Evolutionary conservation across 1,140 invertebrate genomes (phyloP).

Genomic region (Apis cerana): DNA sequence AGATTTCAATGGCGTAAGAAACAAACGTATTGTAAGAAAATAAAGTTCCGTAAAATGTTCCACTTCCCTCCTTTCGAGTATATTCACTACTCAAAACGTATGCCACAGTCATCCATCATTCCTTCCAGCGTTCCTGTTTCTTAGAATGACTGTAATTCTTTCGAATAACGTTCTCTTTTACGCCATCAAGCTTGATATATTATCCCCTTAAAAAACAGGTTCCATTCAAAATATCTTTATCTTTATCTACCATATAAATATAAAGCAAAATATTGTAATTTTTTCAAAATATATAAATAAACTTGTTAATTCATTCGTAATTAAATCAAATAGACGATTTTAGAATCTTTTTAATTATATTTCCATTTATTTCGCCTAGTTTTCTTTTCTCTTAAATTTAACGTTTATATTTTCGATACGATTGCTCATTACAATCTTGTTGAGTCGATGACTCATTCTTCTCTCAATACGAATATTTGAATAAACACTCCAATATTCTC

Average conservation of each 20-base stretch:
- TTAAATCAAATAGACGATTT: too few species aligned
- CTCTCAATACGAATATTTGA: too few species aligned
- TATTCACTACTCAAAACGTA: not conserved
- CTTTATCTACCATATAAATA: not conserved
- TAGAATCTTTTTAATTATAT: too few species aligned
- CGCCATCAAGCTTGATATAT: conserved; percentile 19
- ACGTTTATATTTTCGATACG: too few species aligned
- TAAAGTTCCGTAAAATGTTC: conserved; percentile 19
- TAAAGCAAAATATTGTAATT: too few species aligned
- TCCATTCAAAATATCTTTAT: not conserved
- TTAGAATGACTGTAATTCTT: not conserved
- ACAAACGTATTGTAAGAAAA: not conserved
- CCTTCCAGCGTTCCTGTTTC: not conserved
- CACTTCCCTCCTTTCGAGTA: conserved; percentile 22
- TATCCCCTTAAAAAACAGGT: not conserved
- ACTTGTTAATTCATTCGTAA: too few species aligned
- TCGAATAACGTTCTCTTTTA: conserved; percentile 24
- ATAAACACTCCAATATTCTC: too few species aligned
- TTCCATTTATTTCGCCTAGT: too few species aligned
- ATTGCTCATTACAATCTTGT: too few species aligned
- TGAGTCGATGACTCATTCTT: too few species aligned
- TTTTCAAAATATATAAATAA: too few species aligned
- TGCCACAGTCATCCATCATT: conserved; percentile 16
- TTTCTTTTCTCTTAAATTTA: too few species aligned
- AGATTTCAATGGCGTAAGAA: not conserved